Evolutionary conservation across 2,797 vertebrate genomes (phyloP), one percentile per base, ranked within the genome.

Genomic region (Oreortyx pictus): DNA sequence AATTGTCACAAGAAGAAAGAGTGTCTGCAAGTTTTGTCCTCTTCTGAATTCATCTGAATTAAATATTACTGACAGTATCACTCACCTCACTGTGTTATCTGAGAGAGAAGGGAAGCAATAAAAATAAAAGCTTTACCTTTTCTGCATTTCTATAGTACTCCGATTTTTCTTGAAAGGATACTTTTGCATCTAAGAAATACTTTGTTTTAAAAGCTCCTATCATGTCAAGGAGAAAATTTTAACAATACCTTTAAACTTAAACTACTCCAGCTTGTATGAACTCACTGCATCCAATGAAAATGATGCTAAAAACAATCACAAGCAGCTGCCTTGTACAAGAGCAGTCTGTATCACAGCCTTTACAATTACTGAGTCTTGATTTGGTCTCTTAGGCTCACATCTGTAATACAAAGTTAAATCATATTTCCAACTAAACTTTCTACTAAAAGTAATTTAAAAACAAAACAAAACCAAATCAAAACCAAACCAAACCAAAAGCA

Each of bases 1-100:
- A 96, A 96, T 78, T 72, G 79, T 77, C 67, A 95, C 11, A 88
- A 29, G 73, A 94, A 88, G 95, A 94, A 8, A 76, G 93, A 57
- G 65, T 92, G 90, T 75, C 47, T 94, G 24, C 6, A 84, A 85
- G 75, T 97, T 43, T 87, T 82, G 82, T 77, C 87, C 77, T 72
- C 39, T 64, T 88, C 52, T 73, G 83, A 78, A 72, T 93, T 92
- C 73, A 89, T 94, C 57, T 17, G 35, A 65, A 91, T 92, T 81
- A 94, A 66, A 68, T 62, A 80, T 44, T 77, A 96, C 24, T 78
- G 94, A 90, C 47, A 89, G 68, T 65, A 35, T 61, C 65, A 39
- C 49, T 39, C 65, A 90, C 49, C 39, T 31, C 62, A 82, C 17
- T 76, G 60, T 64, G 90, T 83, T 60, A 67, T 60, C 44, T 71